Conservation (phyloP, 53 echinoderm and acorn worm species). For the Apostichopus leukothele region DNA sequence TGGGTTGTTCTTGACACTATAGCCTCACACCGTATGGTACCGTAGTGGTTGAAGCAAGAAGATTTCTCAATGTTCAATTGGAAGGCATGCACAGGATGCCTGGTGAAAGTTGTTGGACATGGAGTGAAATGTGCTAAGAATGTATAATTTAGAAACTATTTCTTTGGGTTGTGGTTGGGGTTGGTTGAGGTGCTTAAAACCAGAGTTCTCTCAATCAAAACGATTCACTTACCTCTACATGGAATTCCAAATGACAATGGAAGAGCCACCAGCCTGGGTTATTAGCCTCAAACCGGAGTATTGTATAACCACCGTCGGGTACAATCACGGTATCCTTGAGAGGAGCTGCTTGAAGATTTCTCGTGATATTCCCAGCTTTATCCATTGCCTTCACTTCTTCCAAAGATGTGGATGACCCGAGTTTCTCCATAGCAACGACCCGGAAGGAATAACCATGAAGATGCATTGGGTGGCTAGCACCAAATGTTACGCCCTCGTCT, state of each 20-base stretch:
- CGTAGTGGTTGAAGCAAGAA: too few species aligned
- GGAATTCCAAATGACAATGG: slow-evolving; percentile 67
- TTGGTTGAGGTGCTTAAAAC: not conserved
- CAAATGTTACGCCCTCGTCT: slow-evolving; percentile 74
- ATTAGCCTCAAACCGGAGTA: slow-evolving; percentile 66
- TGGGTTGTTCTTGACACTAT: too few species aligned
- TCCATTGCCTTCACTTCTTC: slow-evolving; percentile 78
- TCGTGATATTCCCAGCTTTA: slow-evolving; percentile 61
- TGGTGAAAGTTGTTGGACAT: not conserved
- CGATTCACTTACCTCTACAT: slow-evolving; percentile 16
- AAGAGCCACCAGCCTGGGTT: slow-evolving; percentile 90
- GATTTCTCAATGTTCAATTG: too few species aligned
- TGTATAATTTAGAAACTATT: not conserved
- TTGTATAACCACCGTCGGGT: slow-evolving; percentile 59
- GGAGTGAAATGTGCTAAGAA: not conserved
- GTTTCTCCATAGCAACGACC: slow-evolving; percentile 66
- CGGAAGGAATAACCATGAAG: slow-evolving; percentile 81
- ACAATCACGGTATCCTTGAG: slow-evolving; percentile 68
- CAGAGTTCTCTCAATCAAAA: not conserved
- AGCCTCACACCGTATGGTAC: too few species aligned
- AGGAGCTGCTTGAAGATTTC: slow-evolving; percentile 46
- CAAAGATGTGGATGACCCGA: slow-evolving; percentile 51
- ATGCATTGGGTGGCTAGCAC: slow-evolving; percentile 83
- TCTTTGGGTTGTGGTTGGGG: not conserved
- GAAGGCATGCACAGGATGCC: too few species aligned